Evolutionary conservation across 2,888 invertebrate genomes (phyloP).

Genomic region (Myopa tessellatipennis): DNA sequence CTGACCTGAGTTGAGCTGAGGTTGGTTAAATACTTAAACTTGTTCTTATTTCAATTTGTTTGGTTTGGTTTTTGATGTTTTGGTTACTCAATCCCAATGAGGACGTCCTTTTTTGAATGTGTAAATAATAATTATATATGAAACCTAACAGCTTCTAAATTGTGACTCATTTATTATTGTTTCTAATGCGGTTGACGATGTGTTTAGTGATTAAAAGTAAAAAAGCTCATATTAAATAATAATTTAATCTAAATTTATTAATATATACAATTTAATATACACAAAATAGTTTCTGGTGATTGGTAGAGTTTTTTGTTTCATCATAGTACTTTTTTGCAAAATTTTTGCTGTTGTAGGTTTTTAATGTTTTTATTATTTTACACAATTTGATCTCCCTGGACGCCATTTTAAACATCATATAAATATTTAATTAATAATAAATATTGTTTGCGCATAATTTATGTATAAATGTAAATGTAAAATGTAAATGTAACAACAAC

Average conservation of each 20-base stretch:
- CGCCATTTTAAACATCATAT: constrained; percentile 2
- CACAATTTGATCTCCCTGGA: constrained; percentile 15
- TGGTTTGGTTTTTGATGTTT: too few species aligned
- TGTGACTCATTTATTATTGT: background rate
- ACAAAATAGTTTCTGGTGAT: background rate
- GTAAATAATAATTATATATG: too few species aligned
- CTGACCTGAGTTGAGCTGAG: too few species aligned
- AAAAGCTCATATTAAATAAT: background rate
- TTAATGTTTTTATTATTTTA: constrained; percentile 28
- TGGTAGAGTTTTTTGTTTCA: constrained; percentile 8
- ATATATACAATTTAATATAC: background rate
- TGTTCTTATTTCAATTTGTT: too few species aligned
- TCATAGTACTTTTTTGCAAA: constrained; percentile 9
- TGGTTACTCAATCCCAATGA: too few species aligned
- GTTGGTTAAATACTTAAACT: too few species aligned
- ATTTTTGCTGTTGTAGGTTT: background rate
- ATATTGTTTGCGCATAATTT: constrained; percentile 32
- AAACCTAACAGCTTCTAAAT: background rate
- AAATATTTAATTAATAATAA: constrained; percentile 33
- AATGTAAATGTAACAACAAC: too few species aligned
- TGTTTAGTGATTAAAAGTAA: constrained; percentile 4
- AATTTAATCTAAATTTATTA: background rate
- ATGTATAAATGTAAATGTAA: constrained; percentile 38
- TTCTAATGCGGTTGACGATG: background rate
- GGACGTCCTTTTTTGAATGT: too few species aligned